These are phyloP conservation scores for Agrilus cyanescens DNA, from an alignment of 2,888 invertebrate species.

Conservation along the genomic window DNA sequence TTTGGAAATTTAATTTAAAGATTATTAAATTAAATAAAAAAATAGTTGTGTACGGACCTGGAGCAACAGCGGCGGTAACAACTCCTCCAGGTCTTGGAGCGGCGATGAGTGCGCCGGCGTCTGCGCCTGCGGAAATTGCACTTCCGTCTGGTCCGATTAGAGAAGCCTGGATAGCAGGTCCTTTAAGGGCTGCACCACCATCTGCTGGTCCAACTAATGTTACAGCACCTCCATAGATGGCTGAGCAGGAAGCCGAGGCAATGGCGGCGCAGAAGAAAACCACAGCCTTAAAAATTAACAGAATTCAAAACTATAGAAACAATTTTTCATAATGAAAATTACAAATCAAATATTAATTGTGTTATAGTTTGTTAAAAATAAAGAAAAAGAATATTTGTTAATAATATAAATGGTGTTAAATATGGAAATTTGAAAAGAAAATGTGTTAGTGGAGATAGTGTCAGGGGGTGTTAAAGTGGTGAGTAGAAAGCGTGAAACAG, in stretches of 20 bases:
- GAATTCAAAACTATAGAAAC: not conserved
- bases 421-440: too few species aligned
- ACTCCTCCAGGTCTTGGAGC: constrained; percentile 28
- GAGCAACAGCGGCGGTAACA: constrained; percentile 25
- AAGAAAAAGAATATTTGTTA: too few species aligned
- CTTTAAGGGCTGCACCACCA: constrained; percentile 5
- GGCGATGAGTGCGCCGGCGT: constrained; percentile 33
- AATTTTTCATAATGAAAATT: too few species aligned
- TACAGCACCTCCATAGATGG: not conserved
- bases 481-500: too few species aligned
- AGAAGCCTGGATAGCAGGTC: constrained; percentile 8
- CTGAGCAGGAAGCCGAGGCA: not conserved
- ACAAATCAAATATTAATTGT: too few species aligned
- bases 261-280: too few species aligned
- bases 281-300: not conserved
- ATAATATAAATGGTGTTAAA: too few species aligned
- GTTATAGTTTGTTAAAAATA: too few species aligned
- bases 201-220: not conserved
- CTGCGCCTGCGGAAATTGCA: constrained; percentile 35
- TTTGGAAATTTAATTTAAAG: too few species aligned
- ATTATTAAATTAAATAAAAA: too few species aligned
- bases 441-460: too few species aligned
- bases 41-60: constrained; percentile 16
- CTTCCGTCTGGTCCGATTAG: constrained; percentile 32
- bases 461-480: too few species aligned